A percentile compares a stretch with the other conserved stretches of the same genome.
Conservation (phyloP, 2,888 invertebrate species). For the Caenorhabditis auriculariae region DNA sequence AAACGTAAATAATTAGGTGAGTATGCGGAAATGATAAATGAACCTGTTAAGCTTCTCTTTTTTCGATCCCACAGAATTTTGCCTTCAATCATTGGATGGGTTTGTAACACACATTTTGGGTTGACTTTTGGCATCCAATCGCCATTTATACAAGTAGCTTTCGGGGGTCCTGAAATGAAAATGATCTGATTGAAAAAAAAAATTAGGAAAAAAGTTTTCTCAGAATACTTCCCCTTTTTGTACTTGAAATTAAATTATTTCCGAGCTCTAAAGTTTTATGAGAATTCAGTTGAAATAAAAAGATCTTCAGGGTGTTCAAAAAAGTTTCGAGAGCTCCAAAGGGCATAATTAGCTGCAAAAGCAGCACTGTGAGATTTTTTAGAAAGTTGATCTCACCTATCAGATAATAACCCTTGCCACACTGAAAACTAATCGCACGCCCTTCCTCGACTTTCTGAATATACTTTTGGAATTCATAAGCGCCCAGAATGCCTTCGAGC, state of each 20-base stretch:
- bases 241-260: too few species aligned
- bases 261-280: too few species aligned
- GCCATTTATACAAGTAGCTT: conserved; percentile 62
- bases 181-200: not conserved
- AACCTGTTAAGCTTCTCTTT: conserved; percentile 19
- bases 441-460: conserved; percentile 63
- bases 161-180: conserved; percentile 55
- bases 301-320: not conserved
- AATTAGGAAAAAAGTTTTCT: not conserved
- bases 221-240: not conserved
- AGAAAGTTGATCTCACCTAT: conserved; percentile 52
- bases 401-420: conserved; percentile 62
- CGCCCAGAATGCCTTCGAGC: conserved; percentile 65
- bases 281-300: too few species aligned
- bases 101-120: conserved; percentile 60
- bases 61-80: conserved; percentile 58
- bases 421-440: conserved; percentile 61
- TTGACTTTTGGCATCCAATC: conserved; percentile 58
- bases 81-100: conserved; percentile 62
- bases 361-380: too few species aligned
- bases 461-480: conserved; percentile 66
- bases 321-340: not conserved
- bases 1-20: too few species aligned
- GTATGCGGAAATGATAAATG: too few species aligned
- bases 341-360: not conserved